Percentiles rank a stretch among this genome's conserved stretches.
These are phyloP conservation scores for Xerus inauris DNA, from an alignment of 2,113 vertebrate species.

Conservation along the genomic window DNA sequence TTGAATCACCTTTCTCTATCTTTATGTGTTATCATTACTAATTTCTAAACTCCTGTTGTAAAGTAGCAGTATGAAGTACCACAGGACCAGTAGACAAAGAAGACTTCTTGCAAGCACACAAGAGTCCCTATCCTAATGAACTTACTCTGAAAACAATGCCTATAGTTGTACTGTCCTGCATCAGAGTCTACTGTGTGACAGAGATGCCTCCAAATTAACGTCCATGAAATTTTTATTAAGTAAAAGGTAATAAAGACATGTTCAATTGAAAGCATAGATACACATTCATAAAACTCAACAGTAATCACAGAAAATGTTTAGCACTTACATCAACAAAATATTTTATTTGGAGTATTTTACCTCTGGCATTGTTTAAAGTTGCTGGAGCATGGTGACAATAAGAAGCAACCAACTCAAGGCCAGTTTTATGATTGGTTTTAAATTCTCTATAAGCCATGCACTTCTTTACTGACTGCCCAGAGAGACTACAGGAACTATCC, in stretches of 20 bases:
- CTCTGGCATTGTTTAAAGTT: slow-evolving; percentile 2
- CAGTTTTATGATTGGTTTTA: not conserved
- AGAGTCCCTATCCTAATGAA: not conserved
- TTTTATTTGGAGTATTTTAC: not conserved
- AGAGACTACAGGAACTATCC: not conserved
- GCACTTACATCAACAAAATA: not conserved
- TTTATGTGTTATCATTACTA: not conserved
- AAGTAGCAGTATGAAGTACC: not conserved
- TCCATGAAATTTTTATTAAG: slow-evolving; percentile 14
- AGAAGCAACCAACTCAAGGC: not conserved
- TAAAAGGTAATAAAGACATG: not conserved
- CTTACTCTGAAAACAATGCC: not conserved
- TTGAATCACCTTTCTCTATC: not conserved
- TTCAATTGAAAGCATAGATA: not conserved
- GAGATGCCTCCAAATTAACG: not conserved
- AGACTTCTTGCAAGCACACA: fast-evolving
- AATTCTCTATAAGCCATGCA: not conserved
- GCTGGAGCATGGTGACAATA: not conserved
- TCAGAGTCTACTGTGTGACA: not conserved
- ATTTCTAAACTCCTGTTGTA: not conserved
- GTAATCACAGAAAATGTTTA: slow-evolving; percentile 20
- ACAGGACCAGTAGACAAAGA: not conserved
- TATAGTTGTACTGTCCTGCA: not conserved
- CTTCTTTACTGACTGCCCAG: not conserved
- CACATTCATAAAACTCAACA: slow-evolving; percentile 42